Evolutionary conservation across 1,140 invertebrate species (phyloP), one percentile per base, ranked within the genome.

Genomic region (Ditylenchus dipsaci): DNA sequence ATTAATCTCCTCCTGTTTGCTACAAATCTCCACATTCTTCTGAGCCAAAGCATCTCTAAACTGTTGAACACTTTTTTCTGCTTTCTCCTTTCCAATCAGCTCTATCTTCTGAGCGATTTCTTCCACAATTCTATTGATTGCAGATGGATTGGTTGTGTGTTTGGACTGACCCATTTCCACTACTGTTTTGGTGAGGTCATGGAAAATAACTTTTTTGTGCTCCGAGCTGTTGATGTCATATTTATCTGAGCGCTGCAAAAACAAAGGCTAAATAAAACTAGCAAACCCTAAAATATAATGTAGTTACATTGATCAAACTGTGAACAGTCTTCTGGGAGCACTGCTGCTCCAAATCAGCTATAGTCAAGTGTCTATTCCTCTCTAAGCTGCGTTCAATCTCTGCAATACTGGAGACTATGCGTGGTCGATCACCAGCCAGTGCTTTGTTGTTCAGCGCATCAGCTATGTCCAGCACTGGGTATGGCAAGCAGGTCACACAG

Each of bases 201-300:
- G 65, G 29, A 69, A 69, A 13, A 58, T 58, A 17, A 69, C 26
- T 19, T 69, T 69, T 38, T 67, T 69, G 17, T 59, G 23, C 38
- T 69, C 68, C 8, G 66, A 58, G 1, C 29, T 61, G 33, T 69
- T 65, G 29, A 69, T 43, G 27, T 57, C 53, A 47, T 69, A 69
- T 13, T 15, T 27, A 57, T 69, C 68, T 19, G 63, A 69, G 19
- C 38, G 26, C 68, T 69, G 30, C 29, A 69, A 71, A 33, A 17
- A 30, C 17, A 9, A 66, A 11, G 66, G 11, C 57, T 30, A 59
- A 59, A 15, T 26, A 59, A 59, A 59, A 59, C 57, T 59, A 13
- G 30, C 11, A 30, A 23, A 59, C 11, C 15, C 23, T 59, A 27
- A 29, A 63, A 65, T 3, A 58, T 21, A 26, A 29, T 19, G 27